These are phyloP conservation scores for Pantala flavescens DNA, from an alignment of 1,140 invertebrate species.

Conservation along the genomic window DNA sequence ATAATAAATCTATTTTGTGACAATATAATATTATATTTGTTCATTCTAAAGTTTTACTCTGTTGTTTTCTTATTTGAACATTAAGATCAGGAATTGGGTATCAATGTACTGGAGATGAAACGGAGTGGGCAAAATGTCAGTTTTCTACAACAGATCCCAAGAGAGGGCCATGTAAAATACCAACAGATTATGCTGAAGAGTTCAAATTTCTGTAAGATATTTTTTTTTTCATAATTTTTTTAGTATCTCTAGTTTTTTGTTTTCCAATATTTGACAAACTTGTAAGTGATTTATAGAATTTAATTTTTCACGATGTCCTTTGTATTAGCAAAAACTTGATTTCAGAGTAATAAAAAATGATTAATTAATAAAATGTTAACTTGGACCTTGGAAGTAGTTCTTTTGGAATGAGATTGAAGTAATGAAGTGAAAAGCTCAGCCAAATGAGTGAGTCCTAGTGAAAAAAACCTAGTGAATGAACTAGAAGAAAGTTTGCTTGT, in stretches of 20 bases:
- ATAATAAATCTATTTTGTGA: too few species aligned
- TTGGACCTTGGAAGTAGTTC: too few species aligned
- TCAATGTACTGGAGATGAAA: slow-evolving; percentile 65
- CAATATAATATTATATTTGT: too few species aligned
- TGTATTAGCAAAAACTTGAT: too few species aligned
- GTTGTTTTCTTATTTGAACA: slow-evolving; percentile 24
- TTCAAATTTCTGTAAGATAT: slow-evolving; percentile 49
- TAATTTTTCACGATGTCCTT: too few species aligned
- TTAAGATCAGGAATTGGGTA: slow-evolving; percentile 64
- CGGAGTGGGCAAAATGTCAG: slow-evolving; percentile 85
- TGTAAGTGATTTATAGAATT: not conserved
- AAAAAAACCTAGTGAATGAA: too few species aligned
- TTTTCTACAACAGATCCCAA: slow-evolving; percentile 61
- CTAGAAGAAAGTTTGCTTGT: too few species aligned
- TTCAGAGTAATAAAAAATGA: too few species aligned
- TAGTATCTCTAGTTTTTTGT: slow-evolving; percentile 14
- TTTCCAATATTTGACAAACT: not conserved
- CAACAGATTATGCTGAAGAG: slow-evolving; percentile 49
- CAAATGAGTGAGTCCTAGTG: too few species aligned
- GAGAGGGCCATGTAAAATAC: slow-evolving; percentile 61
- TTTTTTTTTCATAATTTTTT: slow-evolving; percentile 18
- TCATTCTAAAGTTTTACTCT: not conserved
- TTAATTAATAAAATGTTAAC: too few species aligned
- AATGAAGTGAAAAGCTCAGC: too few species aligned
- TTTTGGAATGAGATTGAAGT: too few species aligned